These are phyloP conservation scores for Hydrolagus colliei DNA, from an alignment of 2,797 vertebrate species.

Conservation along the genomic window DNA sequence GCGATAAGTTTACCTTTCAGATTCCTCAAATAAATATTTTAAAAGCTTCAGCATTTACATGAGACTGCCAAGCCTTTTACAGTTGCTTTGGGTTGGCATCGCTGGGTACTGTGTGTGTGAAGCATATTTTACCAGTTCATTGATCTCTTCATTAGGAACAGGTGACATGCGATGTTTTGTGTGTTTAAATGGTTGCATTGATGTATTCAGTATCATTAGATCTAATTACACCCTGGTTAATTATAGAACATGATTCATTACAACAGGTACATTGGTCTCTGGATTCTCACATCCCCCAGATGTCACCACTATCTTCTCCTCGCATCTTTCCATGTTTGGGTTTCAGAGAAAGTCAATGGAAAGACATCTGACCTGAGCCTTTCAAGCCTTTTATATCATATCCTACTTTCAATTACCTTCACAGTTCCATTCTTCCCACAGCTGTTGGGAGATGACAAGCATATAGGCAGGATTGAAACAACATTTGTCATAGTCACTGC, in stretches of 20 bases:
- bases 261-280: conserved; percentile 42
- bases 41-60: not conserved
- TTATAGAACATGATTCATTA: conserved; percentile 58
- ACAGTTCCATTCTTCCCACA: not conserved
- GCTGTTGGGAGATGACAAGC: not conserved
- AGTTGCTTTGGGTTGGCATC: not conserved
- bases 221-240: conserved; percentile 63
- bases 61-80: not conserved
- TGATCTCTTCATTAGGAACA: conserved; percentile 32
- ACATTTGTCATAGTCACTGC: not conserved
- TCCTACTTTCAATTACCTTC: not conserved
- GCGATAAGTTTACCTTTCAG: conserved; percentile 12
- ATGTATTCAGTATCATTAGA: conserved; percentile 57
- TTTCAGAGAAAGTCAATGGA: conserved; percentile 30
- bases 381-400: not conserved
- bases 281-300: conserved; percentile 52
- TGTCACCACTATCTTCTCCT: conserved; percentile 38
- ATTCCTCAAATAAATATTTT: not conserved
- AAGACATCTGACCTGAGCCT: not conserved
- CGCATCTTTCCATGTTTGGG: conserved; percentile 6
- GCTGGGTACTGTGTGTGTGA: not conserved
- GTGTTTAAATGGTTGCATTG: conserved; percentile 52
- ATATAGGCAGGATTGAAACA: not conserved
- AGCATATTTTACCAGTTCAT: conserved; percentile 8
- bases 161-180: conserved; percentile 35